Conservation (phyloP, 1,140 invertebrate species). For the Zaprionus africanus region DNA sequence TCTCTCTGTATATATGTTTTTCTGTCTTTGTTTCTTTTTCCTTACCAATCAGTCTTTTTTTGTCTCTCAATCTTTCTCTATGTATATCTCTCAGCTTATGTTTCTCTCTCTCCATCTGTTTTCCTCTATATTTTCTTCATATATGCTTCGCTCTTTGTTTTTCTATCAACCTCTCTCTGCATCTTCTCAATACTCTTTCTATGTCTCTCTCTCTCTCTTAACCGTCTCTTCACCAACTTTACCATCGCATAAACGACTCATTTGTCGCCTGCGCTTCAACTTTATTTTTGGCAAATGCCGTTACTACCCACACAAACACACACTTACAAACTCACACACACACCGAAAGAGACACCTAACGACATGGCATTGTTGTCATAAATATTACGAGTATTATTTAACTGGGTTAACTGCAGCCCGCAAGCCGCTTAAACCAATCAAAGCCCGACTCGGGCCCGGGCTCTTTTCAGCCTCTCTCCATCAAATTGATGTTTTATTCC, state of each 20-base stretch:
- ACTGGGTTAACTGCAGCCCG: conserved; percentile 66
- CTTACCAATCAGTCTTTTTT: no score
- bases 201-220: neutral
- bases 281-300: conserved; percentile 50
- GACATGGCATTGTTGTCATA: conserved; percentile 36
- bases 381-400: conserved; percentile 54
- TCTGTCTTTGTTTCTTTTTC: no score
- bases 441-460: conserved; percentile 9
- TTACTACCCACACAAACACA: conserved; percentile 35
- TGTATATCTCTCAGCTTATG: no score
- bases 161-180: no score
- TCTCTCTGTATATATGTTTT: no score
- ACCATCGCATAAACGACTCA: conserved; percentile 22
- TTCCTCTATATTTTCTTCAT: no score
- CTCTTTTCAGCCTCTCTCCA: conserved; percentile 32
- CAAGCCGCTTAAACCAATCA: conserved; percentile 47
- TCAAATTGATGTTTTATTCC: conserved; percentile 65
- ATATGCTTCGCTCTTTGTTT: no score
- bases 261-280: conserved; percentile 24
- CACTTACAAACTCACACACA: conserved; percentile 27
- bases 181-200: neutral
- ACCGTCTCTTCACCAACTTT: neutral
- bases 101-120: no score
- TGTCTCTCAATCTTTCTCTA: neutral
- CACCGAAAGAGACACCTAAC: conserved; percentile 13